Conservation (phyloP, 1,140 invertebrate genomes). For the Drosophila yakuba region DNA sequence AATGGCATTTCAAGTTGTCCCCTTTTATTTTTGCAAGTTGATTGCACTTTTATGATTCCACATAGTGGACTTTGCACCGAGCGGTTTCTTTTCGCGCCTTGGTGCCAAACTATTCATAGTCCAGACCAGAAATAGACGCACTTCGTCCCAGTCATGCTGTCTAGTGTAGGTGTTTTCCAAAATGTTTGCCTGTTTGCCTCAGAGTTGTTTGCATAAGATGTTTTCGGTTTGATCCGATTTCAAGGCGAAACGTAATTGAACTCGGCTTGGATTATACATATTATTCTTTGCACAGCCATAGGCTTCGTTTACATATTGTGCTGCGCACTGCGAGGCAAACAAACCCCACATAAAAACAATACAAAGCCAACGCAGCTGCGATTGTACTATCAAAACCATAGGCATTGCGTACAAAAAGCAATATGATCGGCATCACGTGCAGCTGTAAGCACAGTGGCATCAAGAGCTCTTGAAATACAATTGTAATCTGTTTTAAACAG, state of each 20-base stretch:
- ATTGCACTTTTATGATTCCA: conserved; percentile 66
- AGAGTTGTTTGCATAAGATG: conserved; percentile 20
- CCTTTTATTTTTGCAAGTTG: conserved; percentile 62
- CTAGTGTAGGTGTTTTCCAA: conserved; percentile 22
- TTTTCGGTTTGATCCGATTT: conserved; percentile 35
- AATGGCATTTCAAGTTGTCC: conserved; percentile 52
- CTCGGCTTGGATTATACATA: conserved; percentile 25
- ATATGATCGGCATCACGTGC: conserved; percentile 35
- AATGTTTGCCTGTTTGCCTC: conserved; percentile 8
- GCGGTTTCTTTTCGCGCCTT: conserved; percentile 44
- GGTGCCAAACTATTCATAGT: conserved; percentile 59
- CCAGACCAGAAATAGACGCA: conserved; percentile 28
- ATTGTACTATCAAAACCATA: conserved; percentile 36
- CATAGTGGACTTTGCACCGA: conserved; percentile 66
- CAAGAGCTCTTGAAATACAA: neutral
- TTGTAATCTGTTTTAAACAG: neutral
- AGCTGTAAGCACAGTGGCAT: conserved; percentile 26
- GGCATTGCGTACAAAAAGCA: conserved; percentile 8
- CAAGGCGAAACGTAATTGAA: conserved; percentile 65
- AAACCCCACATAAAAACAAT: conserved; percentile 8
- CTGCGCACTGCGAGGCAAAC: conserved; percentile 25
- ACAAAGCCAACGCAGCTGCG: conserved; percentile 29
- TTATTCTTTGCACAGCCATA: conserved; percentile 13
- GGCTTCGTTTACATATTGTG: conserved; percentile 40
- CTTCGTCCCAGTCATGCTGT: conserved; percentile 1